These are phyloP conservation scores for Dascillus cervinus DNA, from an alignment of 2,888 invertebrate species.

Conservation along the genomic window DNA sequence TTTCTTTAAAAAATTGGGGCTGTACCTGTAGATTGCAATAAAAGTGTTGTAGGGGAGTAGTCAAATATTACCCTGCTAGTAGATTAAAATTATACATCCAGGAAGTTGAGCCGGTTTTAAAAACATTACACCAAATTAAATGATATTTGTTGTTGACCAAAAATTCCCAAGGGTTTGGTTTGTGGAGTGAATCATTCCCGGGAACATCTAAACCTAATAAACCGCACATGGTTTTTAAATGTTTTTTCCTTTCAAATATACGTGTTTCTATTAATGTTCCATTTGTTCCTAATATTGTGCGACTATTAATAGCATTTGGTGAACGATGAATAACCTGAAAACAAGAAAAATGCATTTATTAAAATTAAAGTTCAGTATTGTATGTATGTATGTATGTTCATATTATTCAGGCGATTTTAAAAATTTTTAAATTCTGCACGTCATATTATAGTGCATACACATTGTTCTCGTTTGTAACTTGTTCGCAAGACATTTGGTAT, in stretches of 20 bases:
- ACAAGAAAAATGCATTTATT: too few species aligned
- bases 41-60: slow-evolving; percentile 30
- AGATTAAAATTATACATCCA: slow-evolving; percentile 90
- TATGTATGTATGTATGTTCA: neutral
- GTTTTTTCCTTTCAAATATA: too few species aligned
- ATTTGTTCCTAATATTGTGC: too few species aligned
- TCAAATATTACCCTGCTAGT: slow-evolving; percentile 57
- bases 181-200: slow-evolving; percentile 52
- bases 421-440: too few species aligned
- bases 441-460: too few species aligned
- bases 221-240: slow-evolving; percentile 53
- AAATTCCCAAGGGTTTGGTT: slow-evolving; percentile 80
- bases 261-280: too few species aligned
- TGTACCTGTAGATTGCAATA: slow-evolving; percentile 59
- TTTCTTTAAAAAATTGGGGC: slow-evolving; percentile 65
- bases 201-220: slow-evolving; percentile 52
- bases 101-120: slow-evolving; percentile 81
- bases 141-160: slow-evolving; percentile 72
- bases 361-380: slow-evolving; percentile 1
- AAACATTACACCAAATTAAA: slow-evolving; percentile 77
- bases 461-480: too few species aligned
- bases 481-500: too few species aligned
- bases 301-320: too few species aligned
- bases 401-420: neutral
- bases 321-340: too few species aligned